A percentile compares a stretch with the other conserved stretches of the same genome.
phyloP scores from a whole-genome alignment of 2,888 invertebrate genomes.

The Crepidodera aurea region DNA sequence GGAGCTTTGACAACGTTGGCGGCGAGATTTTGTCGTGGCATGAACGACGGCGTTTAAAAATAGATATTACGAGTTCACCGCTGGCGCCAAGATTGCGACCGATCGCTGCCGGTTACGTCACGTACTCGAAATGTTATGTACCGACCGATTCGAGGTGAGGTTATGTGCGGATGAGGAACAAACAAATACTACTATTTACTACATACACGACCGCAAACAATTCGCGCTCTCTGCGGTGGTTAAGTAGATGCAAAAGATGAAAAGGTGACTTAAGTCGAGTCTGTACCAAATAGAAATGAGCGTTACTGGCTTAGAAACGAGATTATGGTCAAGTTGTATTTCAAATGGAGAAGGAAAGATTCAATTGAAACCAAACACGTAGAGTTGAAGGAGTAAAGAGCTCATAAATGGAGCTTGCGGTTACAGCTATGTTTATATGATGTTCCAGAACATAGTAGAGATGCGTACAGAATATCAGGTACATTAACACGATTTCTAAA shows the following conservation, averaged over 20 bases:
- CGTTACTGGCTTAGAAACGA: too few relatives aligned
- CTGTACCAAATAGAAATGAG: too few relatives aligned
- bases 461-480: too few relatives aligned
- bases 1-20: slow-evolving; percentile 4
- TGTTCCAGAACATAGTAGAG: too few relatives aligned
- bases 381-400: too few relatives aligned
- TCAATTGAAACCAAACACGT: too few relatives aligned
- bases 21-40: slow-evolving; percentile 31
- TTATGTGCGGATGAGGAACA: slow-evolving; percentile 17
- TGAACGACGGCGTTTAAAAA: slow-evolving; percentile 59
- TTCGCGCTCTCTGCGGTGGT: neutral
- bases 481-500: too few relatives aligned
- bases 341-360: too few relatives aligned
- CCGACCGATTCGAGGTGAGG: slow-evolving; percentile 26
- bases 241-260: neutral
- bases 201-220: neutral
- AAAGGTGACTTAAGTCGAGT: neutral
- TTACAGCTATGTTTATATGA: too few relatives aligned
- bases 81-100: slow-evolving; percentile 68
- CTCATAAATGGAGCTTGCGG: too few relatives aligned
- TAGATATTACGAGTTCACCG: slow-evolving; percentile 66
- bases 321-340: too few relatives aligned
- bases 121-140: slow-evolving; percentile 49
- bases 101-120: slow-evolving; percentile 65
- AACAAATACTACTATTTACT: neutral